Conservation (phyloP, 2,888 invertebrate genomes). For the Arctia plantaginis region DNA sequence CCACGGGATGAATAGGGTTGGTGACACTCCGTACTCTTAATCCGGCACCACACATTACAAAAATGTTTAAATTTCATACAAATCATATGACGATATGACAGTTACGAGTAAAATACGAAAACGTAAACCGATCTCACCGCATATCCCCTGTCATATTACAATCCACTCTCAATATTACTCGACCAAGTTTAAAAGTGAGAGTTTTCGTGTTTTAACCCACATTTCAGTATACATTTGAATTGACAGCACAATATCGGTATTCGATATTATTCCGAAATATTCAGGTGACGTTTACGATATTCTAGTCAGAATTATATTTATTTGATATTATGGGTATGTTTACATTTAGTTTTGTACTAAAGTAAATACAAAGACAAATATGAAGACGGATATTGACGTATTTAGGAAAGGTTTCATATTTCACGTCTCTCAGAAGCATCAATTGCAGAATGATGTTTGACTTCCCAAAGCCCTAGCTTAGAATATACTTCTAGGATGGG, state of each 20-base stretch:
- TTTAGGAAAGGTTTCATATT: too few species aligned
- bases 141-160: conserved; percentile 55
- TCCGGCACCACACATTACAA: too few species aligned
- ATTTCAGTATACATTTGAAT: conserved; percentile 26
- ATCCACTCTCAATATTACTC: conserved; percentile 53
- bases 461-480: too few species aligned
- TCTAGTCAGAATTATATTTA: conserved; percentile 3
- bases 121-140: conserved; percentile 44
- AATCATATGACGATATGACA: conserved; percentile 10
- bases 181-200: conserved; percentile 47
- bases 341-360: background rate
- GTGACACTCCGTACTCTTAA: too few species aligned
- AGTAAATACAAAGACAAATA: too few species aligned
- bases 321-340: background rate
- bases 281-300: conserved; percentile 10
- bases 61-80: background rate
- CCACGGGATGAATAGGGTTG: too few species aligned
- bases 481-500: too few species aligned
- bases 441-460: too few species aligned
- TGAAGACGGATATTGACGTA: too few species aligned
- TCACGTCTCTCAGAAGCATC: too few species aligned
- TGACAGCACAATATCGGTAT: conserved; percentile 23
- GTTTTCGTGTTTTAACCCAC: conserved; percentile 29
- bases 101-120: conserved; percentile 6
- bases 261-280: conserved; percentile 15